Conservation (phyloP, 2,113 vertebrate genomes). For the Paramisgurnus dabryanus region DNA sequence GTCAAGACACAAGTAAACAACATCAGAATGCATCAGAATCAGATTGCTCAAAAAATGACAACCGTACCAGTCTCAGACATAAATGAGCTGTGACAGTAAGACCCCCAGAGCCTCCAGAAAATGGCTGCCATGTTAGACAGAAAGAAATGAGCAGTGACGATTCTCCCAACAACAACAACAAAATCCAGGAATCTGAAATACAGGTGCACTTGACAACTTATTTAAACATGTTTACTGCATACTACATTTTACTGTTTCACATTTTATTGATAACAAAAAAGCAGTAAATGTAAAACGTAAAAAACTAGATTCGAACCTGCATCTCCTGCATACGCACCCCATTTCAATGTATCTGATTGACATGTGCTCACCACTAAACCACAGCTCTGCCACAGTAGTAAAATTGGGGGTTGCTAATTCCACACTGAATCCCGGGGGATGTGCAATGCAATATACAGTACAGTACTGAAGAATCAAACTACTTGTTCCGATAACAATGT, state of each 20-base stretch:
- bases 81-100: slow-evolving; percentile 20
- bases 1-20: slow-evolving; percentile 26
- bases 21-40: slow-evolving; percentile 30
- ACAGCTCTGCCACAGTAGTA: background rate
- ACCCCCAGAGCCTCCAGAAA: slow-evolving; percentile 11
- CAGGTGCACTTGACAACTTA: background rate
- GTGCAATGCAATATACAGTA: background rate
- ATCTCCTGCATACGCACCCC: background rate
- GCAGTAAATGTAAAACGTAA: background rate
- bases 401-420: background rate
- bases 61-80: background rate
- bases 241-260: background rate
- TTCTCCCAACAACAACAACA: background rate
- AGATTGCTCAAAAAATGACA: slow-evolving; percentile 12
- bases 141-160: slow-evolving; percentile 21
- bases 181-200: background rate
- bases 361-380: background rate
- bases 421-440: background rate
- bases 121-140: background rate
- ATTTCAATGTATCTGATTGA: background rate
- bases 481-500: background rate
- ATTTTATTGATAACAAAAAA: too few species aligned
- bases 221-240: background rate
- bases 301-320: background rate
- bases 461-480: background rate